These are phyloP conservation scores for Sigmodon hispidus DNA, from an alignment of 2,113 vertebrate genomes.

Conservation along the genomic window DNA sequence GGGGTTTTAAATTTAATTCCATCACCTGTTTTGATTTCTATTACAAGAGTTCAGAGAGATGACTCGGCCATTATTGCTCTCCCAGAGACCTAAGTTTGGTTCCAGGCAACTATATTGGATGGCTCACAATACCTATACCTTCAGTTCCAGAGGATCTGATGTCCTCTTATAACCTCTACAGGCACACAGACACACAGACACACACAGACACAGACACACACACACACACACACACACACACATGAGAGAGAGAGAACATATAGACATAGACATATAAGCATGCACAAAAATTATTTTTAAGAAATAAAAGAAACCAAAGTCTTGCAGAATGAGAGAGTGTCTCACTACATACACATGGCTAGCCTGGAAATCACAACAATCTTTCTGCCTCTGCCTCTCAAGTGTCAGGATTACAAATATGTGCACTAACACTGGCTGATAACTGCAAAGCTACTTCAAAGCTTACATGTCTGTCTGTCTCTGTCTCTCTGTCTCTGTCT, in stretches of 20 bases:
- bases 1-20: neutral
- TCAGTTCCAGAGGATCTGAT: neutral
- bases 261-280: neutral
- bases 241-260: neutral
- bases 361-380: neutral
- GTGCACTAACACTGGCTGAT: neutral
- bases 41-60: neutral
- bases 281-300: neutral
- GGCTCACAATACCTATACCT: neutral
- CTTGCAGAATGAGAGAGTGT: neutral
- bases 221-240: neutral
- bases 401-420: neutral
- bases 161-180: neutral
- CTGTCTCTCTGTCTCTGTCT: neutral
- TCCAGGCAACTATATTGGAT: neutral
- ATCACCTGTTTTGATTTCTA: neutral
- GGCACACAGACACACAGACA: neutral
- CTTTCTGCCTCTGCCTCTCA: neutral
- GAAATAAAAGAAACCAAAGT: neutral
- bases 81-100: neutral
- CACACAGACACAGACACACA: neutral
- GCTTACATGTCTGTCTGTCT: neutral
- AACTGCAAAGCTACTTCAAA: neutral
- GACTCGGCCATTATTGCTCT: neutral
- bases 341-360: neutral